A percentile compares a stretch with the other conserved stretches of the same genome.
Evolutionary conservation across 37 sponge, comb jelly and placozoan genomes (phyloP).

Genomic region (Theonella swinhoei): DNA sequence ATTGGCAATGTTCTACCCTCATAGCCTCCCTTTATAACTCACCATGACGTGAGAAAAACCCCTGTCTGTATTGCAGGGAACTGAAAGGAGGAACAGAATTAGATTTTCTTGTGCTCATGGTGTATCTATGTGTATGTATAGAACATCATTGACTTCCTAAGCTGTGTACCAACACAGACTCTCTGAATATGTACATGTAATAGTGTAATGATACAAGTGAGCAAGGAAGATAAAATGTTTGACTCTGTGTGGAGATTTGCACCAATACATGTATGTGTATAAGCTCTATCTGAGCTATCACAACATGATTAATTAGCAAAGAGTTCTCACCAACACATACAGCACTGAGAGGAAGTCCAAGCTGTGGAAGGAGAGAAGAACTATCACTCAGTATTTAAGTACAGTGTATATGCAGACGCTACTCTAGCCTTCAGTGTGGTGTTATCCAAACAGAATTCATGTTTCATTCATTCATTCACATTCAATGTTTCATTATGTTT

Average conservation of each 20-base stretch:
- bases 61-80: slow-evolving; percentile 50
- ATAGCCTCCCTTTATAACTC: slow-evolving; percentile 3
- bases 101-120: not conserved
- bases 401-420: not conserved
- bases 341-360: slow-evolving; percentile 29
- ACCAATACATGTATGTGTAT: too few species aligned
- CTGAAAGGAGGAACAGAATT: slow-evolving; percentile 19
- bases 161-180: not conserved
- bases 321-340: slow-evolving; percentile 35
- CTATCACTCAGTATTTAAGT: not conserved
- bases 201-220: too few species aligned
- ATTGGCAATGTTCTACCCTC: not conserved
- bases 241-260: too few species aligned
- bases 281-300: too few species aligned
- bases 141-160: not conserved
- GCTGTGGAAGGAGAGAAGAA: slow-evolving; percentile 21
- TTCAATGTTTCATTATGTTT: too few species aligned
- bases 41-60: slow-evolving; percentile 64
- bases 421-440: not conserved
- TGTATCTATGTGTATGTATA: not conserved
- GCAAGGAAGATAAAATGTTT: too few species aligned
- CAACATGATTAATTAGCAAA: too few species aligned
- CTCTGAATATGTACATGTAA: too few species aligned
- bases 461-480: too few species aligned
- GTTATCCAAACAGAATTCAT: too few species aligned